Evolutionary conservation across 2,888 invertebrate genomes (phyloP), one percentile per base, ranked within the genome.

Genomic region (Willowsia nigromaculata): DNA sequence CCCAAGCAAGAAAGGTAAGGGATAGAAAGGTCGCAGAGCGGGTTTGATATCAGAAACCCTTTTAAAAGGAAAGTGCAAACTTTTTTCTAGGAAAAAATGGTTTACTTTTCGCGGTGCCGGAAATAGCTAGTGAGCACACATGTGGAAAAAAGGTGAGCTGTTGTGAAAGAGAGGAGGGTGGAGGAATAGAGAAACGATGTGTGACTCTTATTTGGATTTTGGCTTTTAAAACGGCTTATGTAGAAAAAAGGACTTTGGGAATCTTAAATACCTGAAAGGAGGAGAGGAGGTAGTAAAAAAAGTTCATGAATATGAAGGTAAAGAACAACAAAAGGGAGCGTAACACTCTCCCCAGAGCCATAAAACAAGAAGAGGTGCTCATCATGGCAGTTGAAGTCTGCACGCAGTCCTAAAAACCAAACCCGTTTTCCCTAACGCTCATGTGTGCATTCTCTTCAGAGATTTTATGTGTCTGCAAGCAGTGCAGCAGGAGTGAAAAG

Each of bases 161-260:
- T 30, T 25, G 65, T 4, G n/a, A 9, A 59, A 40, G 30, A 59
- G 71, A 15, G 18, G 59, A 74, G 59, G 30, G 47, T 59, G 43
- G 30, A 30, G 25, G 37, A n/a, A 30, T 18, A 43, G 18, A n/a
- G 33, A 22, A 62, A 43, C n/a, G 50, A 13, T 62, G 59, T 40
- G 62, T 81, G 43, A 62, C 65, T 84, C 50, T 86, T 86, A 76
- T 86, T 86, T 86, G 78, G 80, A 80, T 62, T 86, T 86, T 62
- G 74, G 68, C 50, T 85, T 78, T 85, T 27, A 56, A 81, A 62
- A 30, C n/a, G 43, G 5, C n/a, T 76, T 76, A 50, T 43, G 25
- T 30, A 47, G 43, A 25, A 50, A 43, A n/a, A 33, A 65, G 50
- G 65, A 59, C n/a, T 65, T 82, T 27, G 53, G 53, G 50, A 30